phyloP scores from a whole-genome alignment of 2,797 vertebrate genomes.

The Lagocephalus sceleratus region DNA sequence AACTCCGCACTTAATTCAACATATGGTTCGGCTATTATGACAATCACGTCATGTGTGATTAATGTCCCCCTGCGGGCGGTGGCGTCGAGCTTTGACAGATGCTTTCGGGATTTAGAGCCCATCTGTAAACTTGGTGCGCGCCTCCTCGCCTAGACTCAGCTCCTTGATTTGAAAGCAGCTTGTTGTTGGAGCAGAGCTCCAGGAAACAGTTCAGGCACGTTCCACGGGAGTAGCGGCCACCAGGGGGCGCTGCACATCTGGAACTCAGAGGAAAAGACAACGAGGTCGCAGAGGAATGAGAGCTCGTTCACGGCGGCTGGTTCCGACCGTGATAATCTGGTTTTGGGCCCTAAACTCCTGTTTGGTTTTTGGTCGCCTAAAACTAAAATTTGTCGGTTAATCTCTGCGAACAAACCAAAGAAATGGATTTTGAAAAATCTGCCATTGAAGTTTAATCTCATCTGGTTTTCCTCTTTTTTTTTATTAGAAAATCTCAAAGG shows the following conservation, averaged over 20 bases:
- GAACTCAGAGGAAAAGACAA: background rate
- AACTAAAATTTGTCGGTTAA: no score
- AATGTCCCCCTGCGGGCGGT: conserved; percentile 23
- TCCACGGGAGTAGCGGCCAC: no score
- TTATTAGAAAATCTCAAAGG: no score
- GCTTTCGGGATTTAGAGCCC: conserved; percentile 30
- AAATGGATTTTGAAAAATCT: no score
- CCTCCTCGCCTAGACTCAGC: background rate
- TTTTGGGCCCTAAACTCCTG: background rate
- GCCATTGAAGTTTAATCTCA: no score
- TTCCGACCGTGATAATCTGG: background rate
- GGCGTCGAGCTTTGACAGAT: conserved; percentile 29
- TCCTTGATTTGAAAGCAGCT: conserved; percentile 7
- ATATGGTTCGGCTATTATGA: conserved; percentile 23
- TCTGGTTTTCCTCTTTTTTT: no score
- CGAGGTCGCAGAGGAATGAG: background rate
- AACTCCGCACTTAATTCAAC: conserved; percentile 29
- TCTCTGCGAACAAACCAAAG: no score
- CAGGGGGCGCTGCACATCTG: no score
- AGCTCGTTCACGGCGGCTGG: background rate
- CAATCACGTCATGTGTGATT: conserved; percentile 23
- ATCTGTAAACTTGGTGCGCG: conserved; percentile 6
- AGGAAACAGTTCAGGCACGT: no score
- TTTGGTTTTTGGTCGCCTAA: background rate
- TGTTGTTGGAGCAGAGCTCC: no score